Conservation (phyloP, 2,113 vertebrate species). For the Caloenas nicobarica region DNA sequence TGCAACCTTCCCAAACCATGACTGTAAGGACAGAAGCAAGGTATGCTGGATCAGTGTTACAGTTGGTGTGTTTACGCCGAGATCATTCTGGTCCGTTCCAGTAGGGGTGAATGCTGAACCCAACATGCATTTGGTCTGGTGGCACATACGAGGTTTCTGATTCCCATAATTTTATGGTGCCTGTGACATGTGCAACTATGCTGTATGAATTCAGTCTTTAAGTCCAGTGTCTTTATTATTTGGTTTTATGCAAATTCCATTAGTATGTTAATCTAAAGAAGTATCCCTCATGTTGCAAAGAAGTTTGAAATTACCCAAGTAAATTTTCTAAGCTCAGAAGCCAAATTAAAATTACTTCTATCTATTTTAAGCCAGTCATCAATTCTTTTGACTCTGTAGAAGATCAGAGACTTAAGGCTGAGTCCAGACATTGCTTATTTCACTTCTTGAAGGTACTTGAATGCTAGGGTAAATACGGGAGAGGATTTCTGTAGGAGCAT, state of each 20-base stretch:
- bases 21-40: neutral
- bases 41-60: neutral
- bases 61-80: neutral
- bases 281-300: neutral
- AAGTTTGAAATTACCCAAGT: neutral
- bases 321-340: neutral
- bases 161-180: neutral
- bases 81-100: neutral
- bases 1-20: neutral
- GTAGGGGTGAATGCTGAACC: neutral
- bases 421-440: neutral
- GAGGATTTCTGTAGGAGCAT: neutral
- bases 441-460: neutral
- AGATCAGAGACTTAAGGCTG: neutral
- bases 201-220: neutral
- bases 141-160: neutral
- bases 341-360: neutral
- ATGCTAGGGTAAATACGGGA: neutral
- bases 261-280: neutral
- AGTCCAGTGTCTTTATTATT: neutral
- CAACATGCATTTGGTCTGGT: neutral
- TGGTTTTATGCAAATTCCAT: neutral
- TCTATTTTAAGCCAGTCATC: neutral
- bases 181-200: neutral
- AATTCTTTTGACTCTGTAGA: neutral